These are phyloP conservation scores for Sorex araneus DNA, from an alignment of 2,113 vertebrate genomes.

Conservation along the genomic window DNA sequence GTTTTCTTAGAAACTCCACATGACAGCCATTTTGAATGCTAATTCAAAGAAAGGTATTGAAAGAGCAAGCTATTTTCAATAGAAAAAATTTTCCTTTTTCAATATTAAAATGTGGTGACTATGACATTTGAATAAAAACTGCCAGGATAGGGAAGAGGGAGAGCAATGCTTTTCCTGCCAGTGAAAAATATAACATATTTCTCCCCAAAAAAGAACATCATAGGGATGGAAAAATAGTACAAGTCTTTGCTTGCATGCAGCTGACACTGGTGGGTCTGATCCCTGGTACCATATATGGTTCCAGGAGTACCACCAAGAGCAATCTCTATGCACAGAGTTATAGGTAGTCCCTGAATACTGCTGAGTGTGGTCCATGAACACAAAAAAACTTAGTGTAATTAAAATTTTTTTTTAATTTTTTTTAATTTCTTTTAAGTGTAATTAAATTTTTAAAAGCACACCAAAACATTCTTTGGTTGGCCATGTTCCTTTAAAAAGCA, in stretches of 20 bases:
- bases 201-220: neutral
- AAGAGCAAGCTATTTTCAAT: neutral
- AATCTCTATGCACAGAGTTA: neutral
- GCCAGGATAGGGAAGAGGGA: too few relatives aligned
- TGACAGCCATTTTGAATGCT: neutral
- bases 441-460: neutral
- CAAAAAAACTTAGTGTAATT: neutral
- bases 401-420: too few relatives aligned
- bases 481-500: neutral
- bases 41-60: constrained; percentile 5
- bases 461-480: neutral
- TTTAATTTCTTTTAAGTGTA: too few relatives aligned
- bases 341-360: neutral
- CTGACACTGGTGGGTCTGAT: neutral
- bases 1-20: neutral
- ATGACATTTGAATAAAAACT: constrained; percentile 24
- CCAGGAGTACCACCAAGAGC: neutral
- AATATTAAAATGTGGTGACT: neutral
- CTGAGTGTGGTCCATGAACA: neutral
- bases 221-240: constrained; percentile 18
- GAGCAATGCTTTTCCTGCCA: neutral
- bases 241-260: neutral
- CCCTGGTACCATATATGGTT: constrained; percentile 21
- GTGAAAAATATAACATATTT: neutral
- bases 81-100: neutral